phyloP scores from a whole-genome alignment of 2,888 invertebrate species.

The Oxystoma pomonae region DNA sequence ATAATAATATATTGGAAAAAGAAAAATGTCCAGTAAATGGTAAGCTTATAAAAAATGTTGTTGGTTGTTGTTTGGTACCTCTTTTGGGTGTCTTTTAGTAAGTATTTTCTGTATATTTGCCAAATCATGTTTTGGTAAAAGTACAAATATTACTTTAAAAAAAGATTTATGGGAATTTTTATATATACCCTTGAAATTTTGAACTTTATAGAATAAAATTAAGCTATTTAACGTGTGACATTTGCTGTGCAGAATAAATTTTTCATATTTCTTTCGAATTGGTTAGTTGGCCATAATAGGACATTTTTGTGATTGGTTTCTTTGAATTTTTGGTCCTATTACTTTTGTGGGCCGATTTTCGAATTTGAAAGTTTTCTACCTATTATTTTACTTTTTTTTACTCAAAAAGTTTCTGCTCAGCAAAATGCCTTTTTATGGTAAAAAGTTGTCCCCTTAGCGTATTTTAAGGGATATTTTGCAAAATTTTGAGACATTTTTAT shows the following conservation, averaged over 20 bases:
- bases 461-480: background rate
- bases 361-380: too few relatives aligned
- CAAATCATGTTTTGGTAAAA: background rate
- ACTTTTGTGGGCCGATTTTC: slow-evolving; percentile 47
- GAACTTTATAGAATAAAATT: too few relatives aligned
- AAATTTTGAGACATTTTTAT: background rate
- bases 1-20: background rate
- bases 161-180: background rate
- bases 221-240: too few relatives aligned
- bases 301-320: slow-evolving; percentile 28
- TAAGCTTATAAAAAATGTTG: background rate
- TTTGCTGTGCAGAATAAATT: background rate
- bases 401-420: too few relatives aligned
- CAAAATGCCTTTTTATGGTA: too few relatives aligned
- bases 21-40: background rate
- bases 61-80: background rate
- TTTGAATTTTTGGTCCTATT: slow-evolving; percentile 40
- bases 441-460: background rate
- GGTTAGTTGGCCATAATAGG: slow-evolving; percentile 44
- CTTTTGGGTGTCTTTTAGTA: background rate
- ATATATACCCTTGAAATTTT: background rate
- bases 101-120: background rate
- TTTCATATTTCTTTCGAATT: background rate
- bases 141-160: background rate
- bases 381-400: too few relatives aligned